Base-by-base conservation (phyloP, 2,888 invertebrate species). In the Yponomeuta evonymella region DNA sequence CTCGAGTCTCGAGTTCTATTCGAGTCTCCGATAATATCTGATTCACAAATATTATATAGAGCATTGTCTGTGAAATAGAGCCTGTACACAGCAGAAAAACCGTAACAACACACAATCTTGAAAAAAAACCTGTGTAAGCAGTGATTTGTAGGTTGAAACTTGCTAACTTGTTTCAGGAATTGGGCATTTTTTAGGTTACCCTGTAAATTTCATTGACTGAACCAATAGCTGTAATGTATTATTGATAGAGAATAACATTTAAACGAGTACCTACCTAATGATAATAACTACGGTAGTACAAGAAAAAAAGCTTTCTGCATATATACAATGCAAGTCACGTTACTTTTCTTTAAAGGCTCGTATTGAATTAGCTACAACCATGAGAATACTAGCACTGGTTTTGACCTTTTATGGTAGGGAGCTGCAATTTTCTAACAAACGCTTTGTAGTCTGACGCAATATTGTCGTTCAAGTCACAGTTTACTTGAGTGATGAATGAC, bases 301-400 rank as follows among this genome's bases (percentile, higher is more conserved):
- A 80, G 80, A 78, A 74, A 76, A 76, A 58, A 15, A 72, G 73
- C 77, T 30, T 78, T 79, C 79, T 58, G 51, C 51, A 15, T 5
- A 58, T 76, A 76, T 75, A 73, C 75, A 58, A 58, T 74, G 73
- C 78, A 69, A 79, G 77, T 79, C 81, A 84, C 84, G 83, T 81
- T 78, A 76, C 73, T 75, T 70, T 63, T 72, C 73, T 58, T 15
- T 2, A 58, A 51, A 69, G 11, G 9, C 36, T 29, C 63, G 11
- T 70, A 58, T 70, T 51, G 29, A 36, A 66, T 58, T 58, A 58
- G 12, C 5, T 30, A 15, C 67, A 67, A 30, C 51, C 30, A 69
- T 69, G 69, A 69, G 36, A 66, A 70, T 48, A 36, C 9, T n/a
- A 67, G 51, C 33, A 69, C 48, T 51, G 10, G 30, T 48, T 43